Evolutionary conservation across 1,140 invertebrate species (phyloP).

Genomic region (Dendroctonus valens): DNA sequence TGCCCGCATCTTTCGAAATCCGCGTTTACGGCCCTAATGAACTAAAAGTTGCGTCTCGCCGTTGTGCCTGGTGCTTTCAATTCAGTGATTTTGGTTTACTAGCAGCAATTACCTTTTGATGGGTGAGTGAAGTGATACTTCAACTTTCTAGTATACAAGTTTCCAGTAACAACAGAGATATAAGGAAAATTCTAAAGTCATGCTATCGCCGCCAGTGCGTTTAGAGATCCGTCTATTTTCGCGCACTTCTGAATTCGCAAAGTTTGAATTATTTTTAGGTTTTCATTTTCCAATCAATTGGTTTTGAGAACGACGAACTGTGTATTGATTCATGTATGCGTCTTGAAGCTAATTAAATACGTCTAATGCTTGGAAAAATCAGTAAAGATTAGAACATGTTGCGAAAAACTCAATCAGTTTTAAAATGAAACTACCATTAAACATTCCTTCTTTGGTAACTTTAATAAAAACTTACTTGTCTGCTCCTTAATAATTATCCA

Average conservation of each 20-base stretch:
- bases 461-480: too few species aligned
- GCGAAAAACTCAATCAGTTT: too few species aligned
- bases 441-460: too few species aligned
- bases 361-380: too few species aligned
- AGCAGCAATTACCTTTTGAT: not conserved
- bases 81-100: not conserved
- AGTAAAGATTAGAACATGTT: too few species aligned
- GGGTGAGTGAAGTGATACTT: constrained; percentile 14
- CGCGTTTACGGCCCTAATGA: constrained; percentile 8
- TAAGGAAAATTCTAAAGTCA: not conserved
- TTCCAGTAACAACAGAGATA: too few species aligned
- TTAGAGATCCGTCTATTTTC: constrained; percentile 12
- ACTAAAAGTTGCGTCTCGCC: not conserved
- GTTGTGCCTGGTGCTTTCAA: not conserved
- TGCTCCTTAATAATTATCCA: too few species aligned
- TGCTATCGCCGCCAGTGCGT: not conserved
- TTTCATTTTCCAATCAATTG: constrained; percentile 16
- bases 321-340: too few species aligned
- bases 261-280: constrained; percentile 26
- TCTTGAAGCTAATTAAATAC: too few species aligned
- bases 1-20: constrained; percentile 23
- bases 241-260: constrained; percentile 26
- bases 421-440: too few species aligned
- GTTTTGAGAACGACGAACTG: too few species aligned
- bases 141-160: too few species aligned